Percentiles rank a stretch among this genome's conserved stretches.
These are phyloP conservation scores for Actinia tenebrosa DNA, from an alignment of 64 coral and sea anemone species.

Conservation along the genomic window DNA sequence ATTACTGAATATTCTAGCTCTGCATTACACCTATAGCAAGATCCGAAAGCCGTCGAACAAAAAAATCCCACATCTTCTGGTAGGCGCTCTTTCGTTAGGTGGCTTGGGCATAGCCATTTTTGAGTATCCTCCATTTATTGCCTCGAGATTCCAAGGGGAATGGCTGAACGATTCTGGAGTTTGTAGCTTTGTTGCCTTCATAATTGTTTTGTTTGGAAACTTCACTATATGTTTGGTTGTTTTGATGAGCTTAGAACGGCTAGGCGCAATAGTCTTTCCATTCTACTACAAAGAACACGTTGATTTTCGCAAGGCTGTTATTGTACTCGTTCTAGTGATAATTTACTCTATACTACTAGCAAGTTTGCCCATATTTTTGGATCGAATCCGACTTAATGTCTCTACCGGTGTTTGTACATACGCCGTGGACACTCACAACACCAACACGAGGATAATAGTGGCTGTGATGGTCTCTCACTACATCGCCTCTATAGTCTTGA, in stretches of 20 bases:
- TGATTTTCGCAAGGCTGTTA: conserved; percentile 63
- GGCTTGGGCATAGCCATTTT: conserved; percentile 74
- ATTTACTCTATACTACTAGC: conserved; percentile 55
- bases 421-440: conserved; percentile 58
- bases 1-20: conserved; percentile 68
- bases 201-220: conserved; percentile 75
- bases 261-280: conserved; percentile 76
- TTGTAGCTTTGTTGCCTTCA: conserved; percentile 74
- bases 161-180: conserved; percentile 55
- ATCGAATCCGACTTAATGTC: conserved; percentile 57
- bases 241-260: conserved; percentile 79
- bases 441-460: conserved; percentile 57
- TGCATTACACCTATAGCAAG: conserved; percentile 86
- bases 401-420: conserved; percentile 74
- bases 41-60: conserved; percentile 86
- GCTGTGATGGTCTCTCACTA: conserved; percentile 72
- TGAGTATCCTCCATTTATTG: conserved; percentile 73
- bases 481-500: conserved; percentile 38
- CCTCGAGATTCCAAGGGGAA: conserved; percentile 68
- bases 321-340: conserved; percentile 25
- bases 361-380: conserved; percentile 49
- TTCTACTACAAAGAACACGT: conserved; percentile 87
- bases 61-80: conserved; percentile 87
- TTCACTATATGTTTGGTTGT: conserved; percentile 85
- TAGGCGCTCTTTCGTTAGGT: conserved; percentile 71